phyloP scores from a whole-genome alignment of 2,113 vertebrate genomes.

The Scatophagus argus region DNA sequence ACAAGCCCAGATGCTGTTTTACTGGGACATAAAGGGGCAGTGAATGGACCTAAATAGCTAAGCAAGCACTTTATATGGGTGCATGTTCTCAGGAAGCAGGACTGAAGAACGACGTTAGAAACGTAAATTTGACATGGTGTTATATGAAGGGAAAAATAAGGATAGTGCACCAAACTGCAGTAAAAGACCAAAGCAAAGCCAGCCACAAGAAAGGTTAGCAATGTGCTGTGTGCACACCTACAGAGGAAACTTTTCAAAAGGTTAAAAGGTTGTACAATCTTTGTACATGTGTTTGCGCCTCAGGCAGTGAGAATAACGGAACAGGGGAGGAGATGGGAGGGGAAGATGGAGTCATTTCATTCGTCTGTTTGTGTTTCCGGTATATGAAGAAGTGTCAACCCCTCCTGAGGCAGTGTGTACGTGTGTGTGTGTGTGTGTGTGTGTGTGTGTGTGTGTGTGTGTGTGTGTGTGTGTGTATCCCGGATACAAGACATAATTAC shows the following conservation, averaged over 20 bases:
- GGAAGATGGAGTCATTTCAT: conserved; percentile 71
- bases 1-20: conserved; percentile 84
- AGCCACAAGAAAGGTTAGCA: conserved; percentile 65
- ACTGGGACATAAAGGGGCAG: conserved; percentile 80
- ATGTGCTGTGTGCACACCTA: conserved; percentile 71
- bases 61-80: conserved; percentile 79
- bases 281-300: conserved; percentile 67
- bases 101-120: conserved; percentile 43
- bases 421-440: neutral
- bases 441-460: neutral
- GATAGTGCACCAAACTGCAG: conserved; percentile 33
- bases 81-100: conserved; percentile 70
- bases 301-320: conserved; percentile 58
- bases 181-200: conserved; percentile 47
- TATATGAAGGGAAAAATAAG: conserved; percentile 30
- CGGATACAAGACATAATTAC: conserved; percentile 94
- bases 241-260: conserved; percentile 82
- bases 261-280: conserved; percentile 80
- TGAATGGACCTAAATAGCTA: conserved; percentile 79
- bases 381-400: conserved; percentile 88
- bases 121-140: conserved; percentile 40
- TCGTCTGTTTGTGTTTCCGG: conserved; percentile 86
- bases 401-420: conserved; percentile 80
- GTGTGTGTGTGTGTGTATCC: conserved; percentile 64
- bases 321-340: conserved; percentile 44